Conservation (phyloP, 53 echinoderm and acorn worm genomes). For the Glandiceps talaboti region DNA sequence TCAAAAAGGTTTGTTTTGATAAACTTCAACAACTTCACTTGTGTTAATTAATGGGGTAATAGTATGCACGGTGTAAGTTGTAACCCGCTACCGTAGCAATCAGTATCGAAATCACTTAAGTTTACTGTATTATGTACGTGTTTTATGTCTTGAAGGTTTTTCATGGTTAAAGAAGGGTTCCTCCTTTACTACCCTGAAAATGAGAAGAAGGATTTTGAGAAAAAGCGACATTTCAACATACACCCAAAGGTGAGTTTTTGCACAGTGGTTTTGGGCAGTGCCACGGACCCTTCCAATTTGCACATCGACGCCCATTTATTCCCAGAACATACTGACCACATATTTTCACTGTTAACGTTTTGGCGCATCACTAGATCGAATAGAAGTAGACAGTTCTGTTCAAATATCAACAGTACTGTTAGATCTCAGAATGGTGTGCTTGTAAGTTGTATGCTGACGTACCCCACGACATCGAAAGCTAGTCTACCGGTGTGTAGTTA, state of each 20-base stretch:
- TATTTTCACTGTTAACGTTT: too few relatives aligned
- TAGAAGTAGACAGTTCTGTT: too few relatives aligned
- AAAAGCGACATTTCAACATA: constrained; percentile 81
- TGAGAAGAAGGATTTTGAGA: constrained; percentile 97
- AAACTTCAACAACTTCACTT: neutral
- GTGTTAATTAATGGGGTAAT: neutral
- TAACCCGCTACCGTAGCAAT: neutral
- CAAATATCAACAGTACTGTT: too few relatives aligned
- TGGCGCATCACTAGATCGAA: too few relatives aligned
- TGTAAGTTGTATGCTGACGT: too few relatives aligned
- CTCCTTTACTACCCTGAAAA: constrained; percentile 92
- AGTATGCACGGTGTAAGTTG: neutral
- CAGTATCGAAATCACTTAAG: neutral
- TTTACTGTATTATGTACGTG: neutral
- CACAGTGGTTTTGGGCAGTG: too few relatives aligned
- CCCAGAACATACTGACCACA: too few relatives aligned
- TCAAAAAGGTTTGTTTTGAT: neutral
- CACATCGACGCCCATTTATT: too few relatives aligned
- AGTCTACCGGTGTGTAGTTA: too few relatives aligned
- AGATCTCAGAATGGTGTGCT: too few relatives aligned
- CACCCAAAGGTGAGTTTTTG: constrained; percentile 99
- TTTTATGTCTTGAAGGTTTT: constrained; percentile 60
- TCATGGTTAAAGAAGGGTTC: constrained; percentile 92
- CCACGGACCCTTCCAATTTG: too few relatives aligned
- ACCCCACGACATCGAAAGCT: too few relatives aligned